Evolutionary conservation across 1,140 invertebrate genomes (phyloP).

Genomic region (Solen grandis): DNA sequence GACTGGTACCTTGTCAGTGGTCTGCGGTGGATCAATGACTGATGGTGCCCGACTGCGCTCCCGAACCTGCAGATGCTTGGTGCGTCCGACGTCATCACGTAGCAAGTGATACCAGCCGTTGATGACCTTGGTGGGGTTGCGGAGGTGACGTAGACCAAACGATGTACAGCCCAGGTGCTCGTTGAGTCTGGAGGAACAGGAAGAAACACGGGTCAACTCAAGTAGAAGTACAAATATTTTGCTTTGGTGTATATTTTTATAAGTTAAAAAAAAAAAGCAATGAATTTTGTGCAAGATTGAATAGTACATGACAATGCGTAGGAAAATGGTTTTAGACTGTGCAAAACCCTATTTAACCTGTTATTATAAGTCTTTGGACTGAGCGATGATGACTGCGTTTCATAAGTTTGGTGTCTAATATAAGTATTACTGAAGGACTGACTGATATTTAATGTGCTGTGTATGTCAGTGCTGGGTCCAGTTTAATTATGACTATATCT

Average conservation of each 20-base stretch:
- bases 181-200: constrained; percentile 10
- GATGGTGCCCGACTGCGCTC: constrained; percentile 23
- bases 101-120: constrained; percentile 81
- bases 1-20: constrained; percentile 1
- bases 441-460: too few species aligned
- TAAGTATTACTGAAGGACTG: too few species aligned
- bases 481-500: too few species aligned
- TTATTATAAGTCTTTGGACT: too few species aligned
- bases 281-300: too few species aligned
- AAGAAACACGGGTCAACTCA: background rate
- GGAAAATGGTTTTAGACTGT: too few species aligned
- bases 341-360: too few species aligned
- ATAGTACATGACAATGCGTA: too few species aligned
- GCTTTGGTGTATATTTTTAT: background rate
- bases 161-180: constrained; percentile 48
- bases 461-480: too few species aligned
- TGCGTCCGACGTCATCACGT: constrained; percentile 80
- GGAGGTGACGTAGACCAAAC: constrained; percentile 39
- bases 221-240: background rate
- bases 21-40: background rate
- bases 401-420: too few species aligned
- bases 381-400: too few species aligned
- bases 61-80: constrained; percentile 71
- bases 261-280: too few species aligned
- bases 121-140: constrained; percentile 56